Evolutionary conservation across 2,888 invertebrate genomes (phyloP), one percentile per base, ranked within the genome.

Genomic region (Endomychus coccineus): DNA sequence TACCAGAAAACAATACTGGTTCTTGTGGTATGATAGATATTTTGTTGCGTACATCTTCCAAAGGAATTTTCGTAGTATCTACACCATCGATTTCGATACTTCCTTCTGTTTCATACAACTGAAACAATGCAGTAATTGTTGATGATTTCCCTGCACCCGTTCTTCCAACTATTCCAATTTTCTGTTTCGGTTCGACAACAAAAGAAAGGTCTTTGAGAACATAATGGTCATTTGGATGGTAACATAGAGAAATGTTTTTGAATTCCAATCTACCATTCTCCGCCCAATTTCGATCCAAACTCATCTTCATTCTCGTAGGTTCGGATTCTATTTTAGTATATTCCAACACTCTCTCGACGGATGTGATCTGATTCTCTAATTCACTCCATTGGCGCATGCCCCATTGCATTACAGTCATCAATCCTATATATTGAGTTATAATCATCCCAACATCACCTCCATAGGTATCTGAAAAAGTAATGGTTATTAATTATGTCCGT

Each of bases 141-240:
- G 84, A 84, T 0, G 83, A 81, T 59, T 86, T 86, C n/a, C 88
- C 89, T 1, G 88, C 88, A 0, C 89, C 89, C 0, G 89, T 89
- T 50, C 88, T 67, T 0, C 89, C 88, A 2, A 86, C 82, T 5
- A 88, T 78, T 3, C 87, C 87, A 15, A 86, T 71, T 70, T 83
- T 83, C 69, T 78, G 77, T 39, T 76, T 77, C 10, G 80, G 71
- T 52, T 79, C 70, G 32, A 88, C 77, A 0, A 67, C 58, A 37
- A 89, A 74, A 41, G 72, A 75, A 3, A 89, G 65, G 43, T 79
- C 74, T 46, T 77, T 83, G 15, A 95, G 70, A 11, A 92, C 87
- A 2, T 78, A 71, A 1, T 84, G 77, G 31, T 82, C 81, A 1
- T 73, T 69, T 2, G 77, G 74, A 36, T 77, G 68, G 62, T 95